phyloP scores from a whole-genome alignment of 1,140 invertebrate species.

The Streblospio benedicti region DNA sequence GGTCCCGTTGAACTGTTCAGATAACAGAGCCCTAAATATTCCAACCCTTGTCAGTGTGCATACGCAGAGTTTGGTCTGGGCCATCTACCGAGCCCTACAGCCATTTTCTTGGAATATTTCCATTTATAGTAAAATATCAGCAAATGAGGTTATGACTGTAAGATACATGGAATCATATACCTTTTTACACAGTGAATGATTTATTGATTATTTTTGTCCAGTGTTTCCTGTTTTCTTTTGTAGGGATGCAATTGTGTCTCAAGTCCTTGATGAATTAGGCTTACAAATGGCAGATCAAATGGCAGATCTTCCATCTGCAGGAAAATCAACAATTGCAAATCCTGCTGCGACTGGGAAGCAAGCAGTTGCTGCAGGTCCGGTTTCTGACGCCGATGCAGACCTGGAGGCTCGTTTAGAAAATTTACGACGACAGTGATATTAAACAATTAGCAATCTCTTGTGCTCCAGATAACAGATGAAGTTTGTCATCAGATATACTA shows the following conservation, averaged over 20 bases:
- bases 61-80: too few species aligned
- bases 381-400: conserved; percentile 84
- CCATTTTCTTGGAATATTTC: too few species aligned
- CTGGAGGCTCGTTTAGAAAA: conserved; percentile 89
- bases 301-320: conserved; percentile 15
- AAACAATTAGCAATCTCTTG: too few species aligned
- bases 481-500: too few species aligned
- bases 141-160: neutral
- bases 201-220: conserved; percentile 26
- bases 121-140: too few species aligned
- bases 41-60: too few species aligned
- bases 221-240: conserved; percentile 16
- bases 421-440: conserved; percentile 70
- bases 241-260: conserved; percentile 53
- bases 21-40: too few species aligned
- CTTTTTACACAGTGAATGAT: too few species aligned
- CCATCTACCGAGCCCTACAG: too few species aligned
- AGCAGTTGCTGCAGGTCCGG: conserved; percentile 48
- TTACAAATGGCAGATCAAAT: conserved; percentile 63
- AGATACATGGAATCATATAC: neutral
- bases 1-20: too few species aligned
- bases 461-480: too few species aligned
- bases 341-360: conserved; percentile 18
- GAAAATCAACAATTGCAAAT: neutral
- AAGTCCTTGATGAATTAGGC: conserved; percentile 94